Conservation (phyloP, 1,140 invertebrate species). For the Heterodera carotae region DNA sequence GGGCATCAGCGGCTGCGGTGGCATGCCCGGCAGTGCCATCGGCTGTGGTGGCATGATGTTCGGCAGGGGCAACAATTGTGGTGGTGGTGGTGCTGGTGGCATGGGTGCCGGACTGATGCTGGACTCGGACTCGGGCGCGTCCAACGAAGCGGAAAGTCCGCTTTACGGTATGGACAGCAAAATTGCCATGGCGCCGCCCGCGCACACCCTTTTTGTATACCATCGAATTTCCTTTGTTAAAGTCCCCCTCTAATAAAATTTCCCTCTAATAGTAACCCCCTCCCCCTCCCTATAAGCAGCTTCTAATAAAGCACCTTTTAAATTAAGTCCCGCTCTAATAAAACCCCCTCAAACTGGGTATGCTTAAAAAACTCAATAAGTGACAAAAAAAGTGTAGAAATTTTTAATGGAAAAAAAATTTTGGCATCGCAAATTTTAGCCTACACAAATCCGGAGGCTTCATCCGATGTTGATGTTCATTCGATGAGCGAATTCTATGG, state of each 20-base stretch:
- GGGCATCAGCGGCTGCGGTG: background rate
- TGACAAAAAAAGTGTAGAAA: too few relatives aligned
- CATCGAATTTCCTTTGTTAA: too few relatives aligned
- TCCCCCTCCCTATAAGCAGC: too few relatives aligned
- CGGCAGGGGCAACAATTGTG: conserved; percentile 28
- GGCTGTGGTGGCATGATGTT: conserved; percentile 28
- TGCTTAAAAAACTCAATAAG: too few relatives aligned
- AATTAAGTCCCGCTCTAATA: too few relatives aligned
- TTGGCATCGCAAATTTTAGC: conserved; percentile 4
- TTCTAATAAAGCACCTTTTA: too few relatives aligned
- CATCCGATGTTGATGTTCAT: conserved; percentile 52
- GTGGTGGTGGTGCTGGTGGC: conserved; percentile 15
- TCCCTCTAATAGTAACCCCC: too few relatives aligned
- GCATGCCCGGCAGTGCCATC: conserved; percentile 4
- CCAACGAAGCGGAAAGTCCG: conserved; percentile 56
- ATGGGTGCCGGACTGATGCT: too few relatives aligned
- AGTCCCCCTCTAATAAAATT: too few relatives aligned
- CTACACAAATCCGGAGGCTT: conserved; percentile 50
- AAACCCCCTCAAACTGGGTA: too few relatives aligned
- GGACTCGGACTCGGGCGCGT: conserved; percentile 57
- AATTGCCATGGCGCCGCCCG: too few relatives aligned
- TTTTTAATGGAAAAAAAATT: background rate
- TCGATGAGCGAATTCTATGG: conserved; percentile 30
- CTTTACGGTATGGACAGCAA: conserved; percentile 59
- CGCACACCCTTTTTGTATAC: background rate